A percentile compares a stretch with the other conserved stretches of the same genome.
Conservation (phyloP, 2,797 vertebrate genomes). For the Sparidentex hasta region DNA sequence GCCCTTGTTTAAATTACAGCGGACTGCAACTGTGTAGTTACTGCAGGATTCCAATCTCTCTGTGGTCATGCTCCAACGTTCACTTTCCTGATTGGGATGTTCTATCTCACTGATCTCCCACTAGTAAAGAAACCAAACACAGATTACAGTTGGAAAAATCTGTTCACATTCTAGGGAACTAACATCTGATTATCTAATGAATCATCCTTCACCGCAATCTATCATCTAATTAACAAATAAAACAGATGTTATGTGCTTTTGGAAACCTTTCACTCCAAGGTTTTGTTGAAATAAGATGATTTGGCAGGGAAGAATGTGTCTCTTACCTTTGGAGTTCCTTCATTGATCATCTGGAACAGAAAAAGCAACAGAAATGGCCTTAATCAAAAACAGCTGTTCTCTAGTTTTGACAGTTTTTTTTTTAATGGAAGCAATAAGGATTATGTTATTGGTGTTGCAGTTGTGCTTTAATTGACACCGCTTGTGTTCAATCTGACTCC, state of each 20-base stretch:
- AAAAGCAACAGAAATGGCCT: not conserved
- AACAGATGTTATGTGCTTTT: not conserved
- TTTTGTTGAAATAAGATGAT: not conserved
- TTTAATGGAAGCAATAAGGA: not conserved
- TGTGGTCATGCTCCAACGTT: accelerated
- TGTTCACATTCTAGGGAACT: not conserved
- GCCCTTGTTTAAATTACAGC: slow-evolving; percentile 55
- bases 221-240: not conserved
- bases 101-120: not conserved
- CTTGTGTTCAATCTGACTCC: too few relatives aligned
- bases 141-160: not conserved
- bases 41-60: slow-evolving; percentile 64
- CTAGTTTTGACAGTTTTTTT: not conserved
- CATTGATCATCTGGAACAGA: slow-evolving; percentile 22
- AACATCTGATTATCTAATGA: not conserved
- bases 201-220: not conserved
- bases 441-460: too few relatives aligned
- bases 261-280: not conserved
- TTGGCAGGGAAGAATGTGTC: not conserved
- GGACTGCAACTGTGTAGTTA: slow-evolving; percentile 64
- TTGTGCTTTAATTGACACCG: too few relatives aligned
- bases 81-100: too few relatives aligned
- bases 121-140: not conserved
- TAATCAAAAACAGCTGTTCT: not conserved
- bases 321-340: slow-evolving; percentile 26